Evolutionary conservation across 2,888 invertebrate species (phyloP).

Genomic region (Pherbina coryleti): DNA sequence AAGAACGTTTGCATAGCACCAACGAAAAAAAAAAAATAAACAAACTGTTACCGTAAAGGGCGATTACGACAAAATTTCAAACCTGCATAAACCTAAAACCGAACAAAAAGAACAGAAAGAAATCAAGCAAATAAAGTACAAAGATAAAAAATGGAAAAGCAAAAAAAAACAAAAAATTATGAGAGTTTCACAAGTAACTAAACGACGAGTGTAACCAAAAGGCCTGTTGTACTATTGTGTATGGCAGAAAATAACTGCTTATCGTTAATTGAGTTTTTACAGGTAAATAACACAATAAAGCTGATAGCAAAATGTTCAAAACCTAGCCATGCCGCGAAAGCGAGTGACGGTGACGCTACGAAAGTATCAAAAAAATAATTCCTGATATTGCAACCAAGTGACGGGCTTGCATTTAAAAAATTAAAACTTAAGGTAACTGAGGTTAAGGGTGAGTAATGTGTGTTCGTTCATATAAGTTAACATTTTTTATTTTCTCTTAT

Average conservation of each 20-base stretch:
- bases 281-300: slow-evolving; percentile 23
- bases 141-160: not conserved
- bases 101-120: not conserved
- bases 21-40: slow-evolving; percentile 16
- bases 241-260: slow-evolving; percentile 18
- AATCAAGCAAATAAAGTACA: slow-evolving; percentile 3
- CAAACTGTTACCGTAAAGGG: slow-evolving; percentile 24
- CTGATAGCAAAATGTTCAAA: not conserved
- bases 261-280: slow-evolving; percentile 27
- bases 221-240: not conserved
- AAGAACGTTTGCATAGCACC: not conserved
- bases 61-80: not conserved
- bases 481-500: slow-evolving; percentile 4
- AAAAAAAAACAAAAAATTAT: too few relatives aligned
- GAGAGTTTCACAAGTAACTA: too few relatives aligned
- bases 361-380: not conserved
- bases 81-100: slow-evolving; percentile 18
- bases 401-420: not conserved
- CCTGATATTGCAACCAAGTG: not conserved
- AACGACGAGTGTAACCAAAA: not conserved
- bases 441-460: slow-evolving; percentile 38
- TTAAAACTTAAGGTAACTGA: not conserved
- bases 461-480: not conserved
- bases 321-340: not conserved
- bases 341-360: not conserved